phyloP scores from a whole-genome alignment of 2,888 invertebrate species.

The Cryptocheilus praepositus region DNA sequence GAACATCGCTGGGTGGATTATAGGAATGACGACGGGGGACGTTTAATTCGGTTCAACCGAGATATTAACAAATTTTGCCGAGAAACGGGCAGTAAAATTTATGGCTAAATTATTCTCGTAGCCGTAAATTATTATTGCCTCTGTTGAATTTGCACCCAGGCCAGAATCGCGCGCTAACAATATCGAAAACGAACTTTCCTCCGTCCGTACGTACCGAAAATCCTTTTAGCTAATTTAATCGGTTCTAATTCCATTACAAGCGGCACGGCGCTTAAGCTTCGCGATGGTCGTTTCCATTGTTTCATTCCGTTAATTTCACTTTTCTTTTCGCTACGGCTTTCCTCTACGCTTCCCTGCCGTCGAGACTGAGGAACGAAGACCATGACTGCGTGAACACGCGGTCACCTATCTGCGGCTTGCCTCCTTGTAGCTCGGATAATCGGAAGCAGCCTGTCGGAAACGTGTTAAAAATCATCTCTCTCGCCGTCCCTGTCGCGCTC shows the following conservation, averaged over 20 bases:
- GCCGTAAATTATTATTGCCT: conserved; percentile 8
- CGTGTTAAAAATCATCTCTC: conserved; percentile 71
- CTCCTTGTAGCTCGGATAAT: conserved; percentile 50
- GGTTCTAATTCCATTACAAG: conserved; percentile 56
- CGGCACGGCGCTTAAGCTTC: conserved; percentile 45
- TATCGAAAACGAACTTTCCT: conserved; percentile 39
- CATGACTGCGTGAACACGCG: conserved; percentile 25
- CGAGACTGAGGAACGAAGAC: background rate
- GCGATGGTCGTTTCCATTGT: conserved; percentile 44
- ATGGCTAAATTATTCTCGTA: too few species aligned
- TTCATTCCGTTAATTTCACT: conserved; percentile 52
- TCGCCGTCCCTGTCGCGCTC: conserved; percentile 37
- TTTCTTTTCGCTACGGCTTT: conserved; percentile 27
- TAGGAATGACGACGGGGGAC: too few species aligned
- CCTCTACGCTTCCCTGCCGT: background rate
- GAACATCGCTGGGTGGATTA: too few species aligned
- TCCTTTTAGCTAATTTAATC: conserved; percentile 61
- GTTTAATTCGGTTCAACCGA: too few species aligned
- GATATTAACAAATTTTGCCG: too few species aligned
- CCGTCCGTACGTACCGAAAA: conserved; percentile 34
- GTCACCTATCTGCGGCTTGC: background rate
- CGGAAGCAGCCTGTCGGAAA: conserved; percentile 65
- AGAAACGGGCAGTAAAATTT: too few species aligned
- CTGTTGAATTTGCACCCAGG: conserved; percentile 1
- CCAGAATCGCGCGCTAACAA: conserved; percentile 24